Evolutionary conservation across 2,113 vertebrate species (phyloP), one percentile per base, ranked within the genome.

Genomic region (Acrocephalus kingi): DNA sequence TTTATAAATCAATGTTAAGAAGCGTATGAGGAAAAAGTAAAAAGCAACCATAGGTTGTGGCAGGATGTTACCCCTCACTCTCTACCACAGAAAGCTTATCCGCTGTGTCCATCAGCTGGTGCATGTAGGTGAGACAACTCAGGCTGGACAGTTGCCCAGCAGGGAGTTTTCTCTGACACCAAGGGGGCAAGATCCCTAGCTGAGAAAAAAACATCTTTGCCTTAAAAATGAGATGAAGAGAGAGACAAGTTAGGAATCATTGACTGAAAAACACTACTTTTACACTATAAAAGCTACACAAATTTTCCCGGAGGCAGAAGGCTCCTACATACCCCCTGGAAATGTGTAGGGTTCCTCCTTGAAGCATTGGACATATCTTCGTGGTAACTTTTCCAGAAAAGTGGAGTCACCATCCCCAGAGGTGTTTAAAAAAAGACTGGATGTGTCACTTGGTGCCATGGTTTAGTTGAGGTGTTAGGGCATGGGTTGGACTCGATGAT

Each of bases 281-380:
- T 35, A n/a, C 20, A 19, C 31, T 45, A 11, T 6, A 35, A 66
- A 64, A 45, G 9, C 39, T 14, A 66, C 49, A 66, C 31, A 45
- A 18, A 19, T 19, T 45, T 79, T 45, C 31, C 15, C 1, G 0
- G 20, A 35, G 25, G 31, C 24, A 24, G 61, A 35, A 19, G 20
- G 19, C 39, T 54, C 49, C 76, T 45, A 45, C 61, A 55, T 13
- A 35, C 4, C 9, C 24, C 9, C 5, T 30, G 33, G 20, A 55
- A 45, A 4, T 4, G n/a, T 8, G 20, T 19, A 55, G 7, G 9
- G 11, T 21, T 55, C 39, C 15, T 45, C 49, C 15, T 7, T 0
- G 0, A 66, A 45, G 3, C 25, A 45, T 1, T 54, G 33, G 33
- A 30, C 2, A 0, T 4, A 43, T 35, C 39, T 79, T 45, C 0